Evolutionary conservation across 2,113 vertebrate species (phyloP), one percentile per base, ranked within the genome.

Genomic region (Phyllopteryx taeniolatus): DNA sequence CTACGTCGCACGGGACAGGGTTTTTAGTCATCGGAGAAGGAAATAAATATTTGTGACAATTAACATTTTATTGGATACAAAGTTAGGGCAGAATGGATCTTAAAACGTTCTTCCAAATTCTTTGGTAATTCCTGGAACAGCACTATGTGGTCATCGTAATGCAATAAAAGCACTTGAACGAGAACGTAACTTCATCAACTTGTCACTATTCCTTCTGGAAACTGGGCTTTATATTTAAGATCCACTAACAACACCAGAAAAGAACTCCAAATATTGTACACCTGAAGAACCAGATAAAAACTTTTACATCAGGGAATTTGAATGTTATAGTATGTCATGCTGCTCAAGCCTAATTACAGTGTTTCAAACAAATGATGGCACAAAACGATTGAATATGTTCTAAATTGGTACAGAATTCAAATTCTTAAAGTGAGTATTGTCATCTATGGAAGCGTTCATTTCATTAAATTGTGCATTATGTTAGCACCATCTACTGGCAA

Each of bases 401-500:
- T 49, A 49, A 20, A 51, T 19, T 8, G 47, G 17, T 17, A 51
- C 49, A 51, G 17, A 19, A 5, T 51, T 51, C 15, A 51, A 19
- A 51, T 19, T 27, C 54, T 8, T 5, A 54, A 54, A 20, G 19
- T 17, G 10, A 27, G 27, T 9, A 22, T 57, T 57, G n/a, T 57
- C 54, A 10, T 14, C 56, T 22, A 57, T 12, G 56, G 27, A 59
- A 31, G 1, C 2, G 3, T 5, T 31, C 4, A 59, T 59, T 59
- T 31, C 12, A 14, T 59, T 13, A 27, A 31, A 59, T 31, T 10
- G 56, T 59, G 56, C 22, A 13, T 59, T 59, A 27, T 59, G 22
- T 59, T 59, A 59, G 56, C 56, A 6, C 56, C 56, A 59, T 59
- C 56, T 59, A 59, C 49, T 19, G 49, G 49, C 49, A 53, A 53